Evolutionary conservation across 2,888 invertebrate genomes (phyloP), one percentile per base, ranked within the genome.

Genomic region (Aporophyla lueneburgensis): DNA sequence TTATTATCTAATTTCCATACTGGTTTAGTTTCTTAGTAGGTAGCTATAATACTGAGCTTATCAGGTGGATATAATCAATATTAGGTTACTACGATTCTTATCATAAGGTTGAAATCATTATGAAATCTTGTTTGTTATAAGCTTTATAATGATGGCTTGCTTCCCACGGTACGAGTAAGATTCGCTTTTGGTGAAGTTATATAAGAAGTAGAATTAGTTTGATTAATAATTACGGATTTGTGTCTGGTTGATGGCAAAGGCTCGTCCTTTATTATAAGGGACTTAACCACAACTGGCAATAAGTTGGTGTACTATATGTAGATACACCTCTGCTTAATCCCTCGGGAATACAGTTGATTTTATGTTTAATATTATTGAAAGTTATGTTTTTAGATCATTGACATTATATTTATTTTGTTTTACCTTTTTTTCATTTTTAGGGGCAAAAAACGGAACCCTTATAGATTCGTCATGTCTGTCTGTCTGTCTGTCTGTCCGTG

Each of bases 1-100:
- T 49, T 61, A 33, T 49, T 76, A 49, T 33, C 21, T 1, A 54
- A 79, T 80, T 67, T 67, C 65, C 80, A 80, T 80, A 81, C 81
- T 19, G 46, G 81, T 81, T 53, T 49, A 66, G 46, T 53, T 54
- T 49, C 40, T 24, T 14, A 51, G 72, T 24, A 61, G 19, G 24
- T 46, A 66, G 66, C 61, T 65, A 43, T 24, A 56, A 19, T 51
- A 66, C 49, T 49, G 24, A 14, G 24, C 46, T 27, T 76, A 76
- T 80, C 59, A 61, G 49, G 46, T 51, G 21, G 16, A 14, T 16
- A 21, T 53, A 46, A 51, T 65, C 24, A 53, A 53, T 81, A 81
- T 54, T 27, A 24, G n/a, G 24, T 65, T 76, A 51, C 33, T 61
- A 33, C 12, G 49, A 61, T 61, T 70, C 21, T 65, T 59, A 81